Conservation (phyloP, 2,888 invertebrate species). For the Eupelmus urozonus region DNA sequence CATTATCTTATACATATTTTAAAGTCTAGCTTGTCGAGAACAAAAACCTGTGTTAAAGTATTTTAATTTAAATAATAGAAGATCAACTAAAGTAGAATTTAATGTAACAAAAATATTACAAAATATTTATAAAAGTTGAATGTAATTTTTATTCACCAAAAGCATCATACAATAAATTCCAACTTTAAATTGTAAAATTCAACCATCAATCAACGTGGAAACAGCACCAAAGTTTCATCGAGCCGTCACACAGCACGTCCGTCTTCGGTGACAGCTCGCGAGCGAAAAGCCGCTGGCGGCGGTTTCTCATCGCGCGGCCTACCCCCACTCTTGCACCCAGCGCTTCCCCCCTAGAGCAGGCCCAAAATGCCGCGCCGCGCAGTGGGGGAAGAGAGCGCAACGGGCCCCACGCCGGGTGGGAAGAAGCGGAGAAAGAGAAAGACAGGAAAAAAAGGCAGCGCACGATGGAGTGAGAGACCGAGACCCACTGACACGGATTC, state of each 20-base stretch:
- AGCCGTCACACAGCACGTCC: conserved; percentile 3
- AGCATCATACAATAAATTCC: too few relatives aligned
- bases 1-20: too few relatives aligned
- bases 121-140: too few relatives aligned
- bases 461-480: conserved; percentile 50
- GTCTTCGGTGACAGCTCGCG: neutral
- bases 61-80: too few relatives aligned
- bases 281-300: conserved; percentile 10
- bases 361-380: neutral
- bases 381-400: conserved; percentile 9
- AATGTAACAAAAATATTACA: too few relatives aligned
- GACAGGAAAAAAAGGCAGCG: conserved; percentile 48
- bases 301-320: neutral
- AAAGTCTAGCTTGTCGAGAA: too few relatives aligned
- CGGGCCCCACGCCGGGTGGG: conserved; percentile 19
- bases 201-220: too few relatives aligned
- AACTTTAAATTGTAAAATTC: too few relatives aligned
- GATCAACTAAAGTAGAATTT: too few relatives aligned
- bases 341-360: neutral
- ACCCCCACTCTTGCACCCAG: conserved; percentile 12
- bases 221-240: neutral
- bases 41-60: too few relatives aligned
- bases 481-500: conserved; percentile 76
- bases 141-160: too few relatives aligned
- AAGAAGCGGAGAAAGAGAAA: conserved; percentile 61